These are phyloP conservation scores for Crypturellus undulatus DNA, from an alignment of 2,113 vertebrate species.

Conservation along the genomic window DNA sequence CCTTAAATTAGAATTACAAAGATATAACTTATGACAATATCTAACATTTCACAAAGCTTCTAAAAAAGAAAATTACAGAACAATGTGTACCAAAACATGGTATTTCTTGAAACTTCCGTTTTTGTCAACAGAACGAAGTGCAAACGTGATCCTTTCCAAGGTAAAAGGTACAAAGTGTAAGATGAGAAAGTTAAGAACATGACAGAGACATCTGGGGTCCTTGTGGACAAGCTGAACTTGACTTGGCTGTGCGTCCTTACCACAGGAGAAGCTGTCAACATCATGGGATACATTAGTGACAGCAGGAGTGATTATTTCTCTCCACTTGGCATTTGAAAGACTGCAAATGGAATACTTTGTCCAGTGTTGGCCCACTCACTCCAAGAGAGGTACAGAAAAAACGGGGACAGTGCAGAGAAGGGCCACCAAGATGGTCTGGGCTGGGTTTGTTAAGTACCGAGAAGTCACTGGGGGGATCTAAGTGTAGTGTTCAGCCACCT, in stretches of 20 bases:
- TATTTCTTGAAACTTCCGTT: background rate
- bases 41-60: background rate
- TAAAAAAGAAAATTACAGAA: background rate
- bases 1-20: constrained; percentile 6
- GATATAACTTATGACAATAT: background rate
- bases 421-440: background rate
- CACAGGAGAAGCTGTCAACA: background rate
- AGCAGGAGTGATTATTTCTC: background rate
- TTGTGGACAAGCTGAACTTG: background rate
- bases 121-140: background rate
- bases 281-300: background rate
- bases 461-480: background rate
- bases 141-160: background rate
- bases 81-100: rapidly evolving
- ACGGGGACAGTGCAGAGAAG: background rate
- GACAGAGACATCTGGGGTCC: background rate
- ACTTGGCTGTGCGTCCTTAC: background rate
- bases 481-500: background rate
- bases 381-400: background rate
- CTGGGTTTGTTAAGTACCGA: background rate
- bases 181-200: background rate
- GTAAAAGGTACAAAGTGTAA: background rate
- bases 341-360: background rate
- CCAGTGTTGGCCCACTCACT: background rate
- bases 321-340: background rate